Conservation (phyloP, 2,113 vertebrate genomes). For the Uria aalge region DNA sequence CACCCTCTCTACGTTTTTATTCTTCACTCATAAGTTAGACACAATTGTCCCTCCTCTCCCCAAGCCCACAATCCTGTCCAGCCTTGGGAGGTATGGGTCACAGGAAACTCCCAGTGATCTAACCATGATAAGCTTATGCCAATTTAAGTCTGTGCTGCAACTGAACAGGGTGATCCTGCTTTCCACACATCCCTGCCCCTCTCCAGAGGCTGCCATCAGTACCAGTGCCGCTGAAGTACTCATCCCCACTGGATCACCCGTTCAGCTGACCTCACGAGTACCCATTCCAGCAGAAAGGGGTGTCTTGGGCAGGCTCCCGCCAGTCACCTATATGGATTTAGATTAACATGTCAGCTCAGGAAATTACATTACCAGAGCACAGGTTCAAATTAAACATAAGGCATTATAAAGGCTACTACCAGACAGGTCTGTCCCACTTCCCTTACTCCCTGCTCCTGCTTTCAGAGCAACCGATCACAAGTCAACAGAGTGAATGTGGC, state of each 20-base stretch:
- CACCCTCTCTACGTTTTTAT: not conserved
- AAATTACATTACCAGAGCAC: not conserved
- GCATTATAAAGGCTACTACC: not conserved
- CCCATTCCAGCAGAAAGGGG: not conserved
- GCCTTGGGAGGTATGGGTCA: not conserved
- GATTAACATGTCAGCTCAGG: not conserved
- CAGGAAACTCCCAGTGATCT: not conserved
- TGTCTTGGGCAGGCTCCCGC: not conserved
- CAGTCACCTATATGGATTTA: not conserved
- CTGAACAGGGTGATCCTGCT: not conserved
- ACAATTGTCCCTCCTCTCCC: not conserved
- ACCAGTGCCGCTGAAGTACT: not conserved
- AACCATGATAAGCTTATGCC: not conserved
- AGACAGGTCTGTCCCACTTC: not conserved
- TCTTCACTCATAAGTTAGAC: not conserved
- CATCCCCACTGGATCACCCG: rapidly evolving
- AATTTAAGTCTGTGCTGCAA: not conserved
- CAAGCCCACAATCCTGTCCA: not conserved
- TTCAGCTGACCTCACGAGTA: not conserved
- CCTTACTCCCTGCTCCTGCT: not conserved
- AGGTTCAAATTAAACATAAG: not conserved
- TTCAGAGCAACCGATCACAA: not conserved
- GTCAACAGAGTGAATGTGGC: not conserved
- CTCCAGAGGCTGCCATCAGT: not conserved
- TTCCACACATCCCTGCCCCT: not conserved